These are phyloP conservation scores for Bos indicus DNA, from an alignment of 2,113 vertebrate genomes.

Conservation along the genomic window DNA sequence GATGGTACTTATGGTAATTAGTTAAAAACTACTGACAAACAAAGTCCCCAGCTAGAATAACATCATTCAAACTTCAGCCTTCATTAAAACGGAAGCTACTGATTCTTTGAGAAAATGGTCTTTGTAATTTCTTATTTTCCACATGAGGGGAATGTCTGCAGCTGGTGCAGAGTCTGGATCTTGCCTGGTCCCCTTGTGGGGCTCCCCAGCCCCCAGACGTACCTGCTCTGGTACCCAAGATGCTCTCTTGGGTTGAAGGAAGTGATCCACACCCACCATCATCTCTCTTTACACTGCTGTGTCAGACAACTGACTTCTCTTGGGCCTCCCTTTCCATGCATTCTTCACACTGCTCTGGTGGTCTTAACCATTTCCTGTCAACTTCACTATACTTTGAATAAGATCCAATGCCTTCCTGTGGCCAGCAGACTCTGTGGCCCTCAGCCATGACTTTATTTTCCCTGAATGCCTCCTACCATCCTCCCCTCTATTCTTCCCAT, in stretches of 20 bases:
- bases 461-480: neutral
- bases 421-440: neutral
- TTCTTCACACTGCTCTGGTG: neutral
- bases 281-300: accelerated
- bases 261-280: accelerated
- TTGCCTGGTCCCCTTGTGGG: neutral
- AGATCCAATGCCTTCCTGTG: neutral
- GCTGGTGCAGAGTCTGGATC: neutral
- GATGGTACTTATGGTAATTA: constrained; percentile 60
- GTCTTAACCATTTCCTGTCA: accelerated
- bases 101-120: constrained; percentile 15
- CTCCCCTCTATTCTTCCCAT: neutral
- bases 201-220: accelerated
- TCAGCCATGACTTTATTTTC: too few relatives aligned
- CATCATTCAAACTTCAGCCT: constrained; percentile 38
- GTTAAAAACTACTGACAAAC: constrained; percentile 62
- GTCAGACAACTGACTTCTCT: neutral
- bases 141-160: neutral
- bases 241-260: accelerated
- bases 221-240: neutral
- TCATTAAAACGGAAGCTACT: constrained; percentile 10
- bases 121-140: constrained; percentile 21
- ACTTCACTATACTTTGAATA: neutral
- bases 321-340: accelerated
- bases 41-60: neutral